Percentiles rank a stretch among this genome's conserved stretches.
phyloP scores from a whole-genome alignment of 2,888 invertebrate genomes.

The Tetramorium bicarinatum region DNA sequence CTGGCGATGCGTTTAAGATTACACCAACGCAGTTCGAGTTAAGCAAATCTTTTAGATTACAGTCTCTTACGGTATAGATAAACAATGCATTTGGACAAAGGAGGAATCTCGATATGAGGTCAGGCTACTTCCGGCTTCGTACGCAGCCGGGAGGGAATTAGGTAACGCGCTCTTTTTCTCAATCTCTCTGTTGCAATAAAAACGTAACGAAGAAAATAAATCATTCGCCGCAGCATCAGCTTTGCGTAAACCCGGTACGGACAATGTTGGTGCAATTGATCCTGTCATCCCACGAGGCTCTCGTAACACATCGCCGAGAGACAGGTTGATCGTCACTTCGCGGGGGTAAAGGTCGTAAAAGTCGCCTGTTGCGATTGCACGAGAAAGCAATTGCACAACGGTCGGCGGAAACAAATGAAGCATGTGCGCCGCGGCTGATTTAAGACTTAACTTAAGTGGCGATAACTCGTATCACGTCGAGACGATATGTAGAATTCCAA shows the following conservation, averaged over 20 bases:
- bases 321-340: not conserved
- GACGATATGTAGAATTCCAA: not conserved
- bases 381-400: not conserved
- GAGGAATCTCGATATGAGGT: not conserved
- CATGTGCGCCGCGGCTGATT: not conserved
- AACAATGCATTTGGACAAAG: not conserved
- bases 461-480: not conserved
- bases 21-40: not conserved
- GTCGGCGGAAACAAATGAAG: slow-evolving; percentile 7
- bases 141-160: not conserved
- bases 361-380: slow-evolving; percentile 1
- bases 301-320: not conserved
- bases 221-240: not conserved
- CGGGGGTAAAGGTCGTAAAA: slow-evolving; percentile 14
- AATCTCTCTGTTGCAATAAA: not conserved
- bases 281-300: not conserved
- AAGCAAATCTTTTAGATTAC: slow-evolving; percentile 9
- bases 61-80: not conserved
- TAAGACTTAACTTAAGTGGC: not conserved
- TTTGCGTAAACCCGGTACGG: not conserved
- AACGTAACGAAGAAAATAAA: not conserved
- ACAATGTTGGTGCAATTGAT: slow-evolving; percentile 17
- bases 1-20: slow-evolving; percentile 36
- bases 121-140: not conserved
- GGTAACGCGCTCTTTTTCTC: not conserved